Evolutionary conservation across 2,113 vertebrate genomes (phyloP), one percentile per base, ranked within the genome.

Genomic region (Sorex araneus): DNA sequence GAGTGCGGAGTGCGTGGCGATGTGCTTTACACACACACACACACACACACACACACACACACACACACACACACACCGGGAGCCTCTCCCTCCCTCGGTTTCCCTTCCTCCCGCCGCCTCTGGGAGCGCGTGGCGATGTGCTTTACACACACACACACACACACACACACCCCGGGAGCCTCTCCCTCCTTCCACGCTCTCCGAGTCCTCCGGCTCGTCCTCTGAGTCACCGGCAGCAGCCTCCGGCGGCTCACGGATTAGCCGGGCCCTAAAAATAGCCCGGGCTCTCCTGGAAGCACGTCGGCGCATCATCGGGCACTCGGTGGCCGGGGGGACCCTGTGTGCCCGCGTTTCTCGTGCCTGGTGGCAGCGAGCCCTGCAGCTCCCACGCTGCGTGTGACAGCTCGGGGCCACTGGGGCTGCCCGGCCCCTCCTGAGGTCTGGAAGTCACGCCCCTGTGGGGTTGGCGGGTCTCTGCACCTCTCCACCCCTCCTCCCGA

Each of bases 231-330:
- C 77, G 3, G 47, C 78, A 74, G 75, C 64, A 82, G 77, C 19
- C 4, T 86, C 81, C 36, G 69, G 78, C 67, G 27, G 60, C 86
- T 91, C 90, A 94, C 94, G 94, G 94, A 93, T 97, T 90, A 94
- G 84, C 47, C 30, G 73, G 8, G 18, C 32, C 92, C 94, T 95
- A 94, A 96, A 96, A 96, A 91, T 96, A 96, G 78, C 91, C 54
- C 1, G 40, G 70, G 87, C 47, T 54, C 18, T 54, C 54, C 18
- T 13, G 18, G 54, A 54, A 54, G 54, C 54, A 8, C 4, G 54
- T 40, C 40, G 40, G 40, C 40, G 40, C 40, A 40, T 40, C 79
- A 54, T 95, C 90, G 47, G 69, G 79, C 90, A 47, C 67, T 78
- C 30, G 21, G 64, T 82, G 69, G 87, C 93, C 89, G 83, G 69